Evolutionary conservation across 2,113 vertebrate species (phyloP).

Genomic region (Ploceus nigricollis): DNA sequence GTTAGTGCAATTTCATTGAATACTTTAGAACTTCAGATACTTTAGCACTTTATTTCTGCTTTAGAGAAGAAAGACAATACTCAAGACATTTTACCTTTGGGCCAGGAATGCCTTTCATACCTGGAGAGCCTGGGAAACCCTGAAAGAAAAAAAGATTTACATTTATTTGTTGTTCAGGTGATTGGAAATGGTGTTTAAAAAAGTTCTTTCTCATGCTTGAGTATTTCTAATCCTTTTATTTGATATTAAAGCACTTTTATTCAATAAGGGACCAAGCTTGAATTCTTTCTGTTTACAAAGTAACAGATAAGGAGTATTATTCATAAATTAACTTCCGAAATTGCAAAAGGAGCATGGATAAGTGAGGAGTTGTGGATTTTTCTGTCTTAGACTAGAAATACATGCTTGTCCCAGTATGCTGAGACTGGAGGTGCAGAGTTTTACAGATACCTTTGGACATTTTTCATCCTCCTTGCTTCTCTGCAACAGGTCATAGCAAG

Average conservation of each 20-base stretch:
- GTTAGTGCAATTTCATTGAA: background rate
- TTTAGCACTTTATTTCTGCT: background rate
- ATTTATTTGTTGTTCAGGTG: background rate
- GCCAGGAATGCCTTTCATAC: constrained; percentile 84
- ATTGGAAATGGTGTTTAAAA: background rate
- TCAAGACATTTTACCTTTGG: constrained; percentile 78
- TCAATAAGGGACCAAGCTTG: background rate
- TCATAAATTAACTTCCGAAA: background rate
- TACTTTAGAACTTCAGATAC: background rate
- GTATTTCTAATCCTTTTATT: background rate
- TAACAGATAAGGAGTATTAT: background rate
- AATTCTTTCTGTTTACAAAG: background rate
- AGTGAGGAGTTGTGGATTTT: background rate
- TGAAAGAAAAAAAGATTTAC: constrained; percentile 51
- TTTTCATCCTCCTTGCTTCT: background rate
- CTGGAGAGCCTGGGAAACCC: constrained; percentile 89
- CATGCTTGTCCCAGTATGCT: background rate
- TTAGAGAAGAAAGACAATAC: background rate
- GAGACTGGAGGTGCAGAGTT: background rate
- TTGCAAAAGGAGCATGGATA: background rate
- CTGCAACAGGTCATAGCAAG: background rate
- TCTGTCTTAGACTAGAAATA: background rate
- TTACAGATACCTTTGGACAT: background rate
- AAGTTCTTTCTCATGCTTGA: background rate
- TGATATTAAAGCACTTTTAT: background rate